Conservation (phyloP, 2,888 invertebrate species). For the Venusia cambrica region DNA sequence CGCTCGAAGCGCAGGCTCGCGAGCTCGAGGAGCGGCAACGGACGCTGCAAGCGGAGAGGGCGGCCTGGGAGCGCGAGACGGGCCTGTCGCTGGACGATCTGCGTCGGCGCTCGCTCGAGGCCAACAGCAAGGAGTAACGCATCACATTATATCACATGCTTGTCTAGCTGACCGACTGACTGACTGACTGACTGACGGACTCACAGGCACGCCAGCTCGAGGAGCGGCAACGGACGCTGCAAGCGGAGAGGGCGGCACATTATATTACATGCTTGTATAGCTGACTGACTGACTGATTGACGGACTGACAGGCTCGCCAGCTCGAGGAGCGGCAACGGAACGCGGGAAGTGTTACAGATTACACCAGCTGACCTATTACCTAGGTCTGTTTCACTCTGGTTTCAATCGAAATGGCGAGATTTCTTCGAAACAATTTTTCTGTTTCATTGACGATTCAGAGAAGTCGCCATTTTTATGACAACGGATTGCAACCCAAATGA, state of each 20-base stretch:
- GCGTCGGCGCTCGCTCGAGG: constrained; percentile 92
- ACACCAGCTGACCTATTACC: too few relatives aligned
- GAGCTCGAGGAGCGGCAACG: constrained; percentile 95
- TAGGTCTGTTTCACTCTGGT: too few relatives aligned
- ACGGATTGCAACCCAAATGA: too few relatives aligned
- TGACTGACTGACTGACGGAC: too few relatives aligned
- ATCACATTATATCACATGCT: neutral
- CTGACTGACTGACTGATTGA: too few relatives aligned
- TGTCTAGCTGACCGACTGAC: too few relatives aligned
- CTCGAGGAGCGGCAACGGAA: constrained; percentile 87
- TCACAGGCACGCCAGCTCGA: constrained; percentile 95
- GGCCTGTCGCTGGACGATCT: constrained; percentile 94
- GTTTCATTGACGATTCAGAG: too few relatives aligned
- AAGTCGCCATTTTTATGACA: too few relatives aligned
- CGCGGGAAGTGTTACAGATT: constrained; percentile 50
- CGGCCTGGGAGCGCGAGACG: constrained; percentile 94
- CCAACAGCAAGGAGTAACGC: constrained; percentile 94
- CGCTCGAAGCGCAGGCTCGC: constrained; percentile 93
- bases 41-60: constrained; percentile 91
- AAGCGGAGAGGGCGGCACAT: constrained; percentile 50
- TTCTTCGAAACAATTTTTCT: too few relatives aligned
- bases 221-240: constrained; percentile 80
- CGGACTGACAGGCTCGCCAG: constrained; percentile 95
- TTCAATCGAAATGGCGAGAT: too few relatives aligned
- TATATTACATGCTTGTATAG: neutral